These are phyloP conservation scores for Microplitis deprimator DNA, from an alignment of 2,888 invertebrate species.

Conservation along the genomic window DNA sequence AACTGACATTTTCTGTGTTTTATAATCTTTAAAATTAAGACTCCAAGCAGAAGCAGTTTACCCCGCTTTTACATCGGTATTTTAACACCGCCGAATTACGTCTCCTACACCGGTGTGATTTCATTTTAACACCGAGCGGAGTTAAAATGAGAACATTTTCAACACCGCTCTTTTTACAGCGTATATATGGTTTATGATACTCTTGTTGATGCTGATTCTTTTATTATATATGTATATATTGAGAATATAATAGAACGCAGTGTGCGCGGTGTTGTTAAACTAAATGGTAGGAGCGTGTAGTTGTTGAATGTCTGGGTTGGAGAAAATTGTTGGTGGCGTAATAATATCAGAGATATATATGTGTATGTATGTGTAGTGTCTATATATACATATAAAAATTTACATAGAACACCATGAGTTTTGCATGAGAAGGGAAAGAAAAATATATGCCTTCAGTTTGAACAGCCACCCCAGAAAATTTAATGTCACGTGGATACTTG, in stretches of 20 bases:
- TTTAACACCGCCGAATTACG: too few species aligned
- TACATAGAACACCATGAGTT: not conserved
- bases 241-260: slow-evolving; percentile 19
- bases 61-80: too few species aligned
- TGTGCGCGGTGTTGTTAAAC: slow-evolving; percentile 45
- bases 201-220: not conserved
- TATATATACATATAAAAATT: not conserved
- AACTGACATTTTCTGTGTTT: too few species aligned
- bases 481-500: not conserved
- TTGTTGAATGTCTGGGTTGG: slow-evolving; percentile 49
- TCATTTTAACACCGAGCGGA: too few species aligned
- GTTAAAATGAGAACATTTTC: too few species aligned
- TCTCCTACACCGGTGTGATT: too few species aligned
- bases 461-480: not conserved
- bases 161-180: too few species aligned
- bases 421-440: not conserved
- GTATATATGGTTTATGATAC: not conserved
- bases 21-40: too few species aligned
- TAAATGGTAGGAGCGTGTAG: slow-evolving; percentile 51
- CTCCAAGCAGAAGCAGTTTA: too few species aligned
- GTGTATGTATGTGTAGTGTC: not conserved
- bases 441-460: not conserved
- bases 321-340: slow-evolving; percentile 49
- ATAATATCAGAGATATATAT: slow-evolving; percentile 20
- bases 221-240: slow-evolving; percentile 20